Conservation (phyloP, 2,113 vertebrate genomes). For the Antigone vipio region DNA sequence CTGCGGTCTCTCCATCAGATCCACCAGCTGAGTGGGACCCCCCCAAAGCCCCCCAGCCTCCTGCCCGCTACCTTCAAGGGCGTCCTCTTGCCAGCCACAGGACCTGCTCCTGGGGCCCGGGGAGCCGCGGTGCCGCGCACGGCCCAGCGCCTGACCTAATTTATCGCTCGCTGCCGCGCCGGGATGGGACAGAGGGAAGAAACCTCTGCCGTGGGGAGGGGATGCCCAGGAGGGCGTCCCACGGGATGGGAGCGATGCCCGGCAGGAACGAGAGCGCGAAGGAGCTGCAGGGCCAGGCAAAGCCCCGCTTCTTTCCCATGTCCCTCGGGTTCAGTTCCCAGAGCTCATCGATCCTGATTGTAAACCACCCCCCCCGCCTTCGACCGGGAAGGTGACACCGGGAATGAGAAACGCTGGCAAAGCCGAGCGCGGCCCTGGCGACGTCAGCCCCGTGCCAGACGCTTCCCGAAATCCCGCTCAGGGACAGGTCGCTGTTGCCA, state of each 20-base stretch:
- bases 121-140: not conserved
- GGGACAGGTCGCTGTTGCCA: not conserved
- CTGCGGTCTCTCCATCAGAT: not conserved
- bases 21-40: not conserved
- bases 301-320: fast-evolving
- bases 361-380: not conserved
- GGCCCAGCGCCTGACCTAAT: not conserved
- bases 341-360: not conserved
- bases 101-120: not conserved
- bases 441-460: not conserved
- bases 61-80: not conserved
- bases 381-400: not conserved
- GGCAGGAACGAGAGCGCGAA: fast-evolving
- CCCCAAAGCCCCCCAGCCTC: not conserved
- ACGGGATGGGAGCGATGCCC: not conserved
- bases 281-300: not conserved
- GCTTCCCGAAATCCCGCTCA: not conserved
- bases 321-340: fast-evolving
- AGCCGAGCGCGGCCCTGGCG: not conserved
- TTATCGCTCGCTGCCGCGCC: not conserved
- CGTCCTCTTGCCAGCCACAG: not conserved
- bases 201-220: not conserved
- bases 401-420: not conserved
- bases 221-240: not conserved
- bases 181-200: not conserved